Conservation (phyloP, 2,888 invertebrate species). For the Amphipoea lucens region DNA sequence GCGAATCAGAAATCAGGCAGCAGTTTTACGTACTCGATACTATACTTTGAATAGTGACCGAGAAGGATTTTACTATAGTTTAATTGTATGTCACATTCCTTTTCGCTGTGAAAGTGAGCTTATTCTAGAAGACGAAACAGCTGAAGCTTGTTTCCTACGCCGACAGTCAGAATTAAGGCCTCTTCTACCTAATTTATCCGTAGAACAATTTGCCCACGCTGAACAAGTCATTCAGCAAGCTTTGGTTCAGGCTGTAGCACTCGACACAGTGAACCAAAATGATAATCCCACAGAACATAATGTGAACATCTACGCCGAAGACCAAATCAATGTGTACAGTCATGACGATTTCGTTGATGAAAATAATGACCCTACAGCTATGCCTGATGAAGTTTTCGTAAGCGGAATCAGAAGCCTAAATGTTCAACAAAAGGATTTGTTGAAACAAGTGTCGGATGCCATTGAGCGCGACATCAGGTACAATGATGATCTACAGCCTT, state of each 20-base stretch:
- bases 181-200: neutral
- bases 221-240: neutral
- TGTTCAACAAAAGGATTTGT: neutral
- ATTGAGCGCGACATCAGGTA: neutral
- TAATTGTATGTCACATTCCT: too few relatives aligned
- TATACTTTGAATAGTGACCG: too few relatives aligned
- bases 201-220: neutral
- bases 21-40: too few relatives aligned
- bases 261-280: neutral
- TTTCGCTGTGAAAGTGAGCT: too few relatives aligned
- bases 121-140: too few relatives aligned
- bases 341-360: neutral
- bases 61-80: too few relatives aligned
- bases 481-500: too few relatives aligned
- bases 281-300: neutral
- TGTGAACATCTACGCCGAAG: neutral
- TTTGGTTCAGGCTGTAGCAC: neutral
- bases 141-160: neutral
- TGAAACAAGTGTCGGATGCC: neutral
- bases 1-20: too few relatives aligned
- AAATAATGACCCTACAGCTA: neutral
- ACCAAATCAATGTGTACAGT: neutral
- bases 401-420: neutral
- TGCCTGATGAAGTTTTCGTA: conserved; percentile 1
- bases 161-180: neutral